phyloP scores from a whole-genome alignment of 2,888 invertebrate species.

The Lasioglossum calceatum region DNA sequence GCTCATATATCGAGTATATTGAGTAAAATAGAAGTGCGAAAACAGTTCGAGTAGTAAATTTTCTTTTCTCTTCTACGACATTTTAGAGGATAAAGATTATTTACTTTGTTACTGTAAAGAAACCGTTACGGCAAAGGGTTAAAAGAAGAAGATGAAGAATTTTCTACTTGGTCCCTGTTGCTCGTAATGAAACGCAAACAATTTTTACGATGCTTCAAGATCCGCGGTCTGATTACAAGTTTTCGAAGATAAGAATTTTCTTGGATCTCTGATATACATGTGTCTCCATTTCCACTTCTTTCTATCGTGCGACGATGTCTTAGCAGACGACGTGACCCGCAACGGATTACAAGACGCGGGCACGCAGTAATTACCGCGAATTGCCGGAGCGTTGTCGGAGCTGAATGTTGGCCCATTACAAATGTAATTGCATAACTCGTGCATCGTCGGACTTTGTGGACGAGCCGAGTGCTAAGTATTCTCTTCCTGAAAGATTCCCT shows the following conservation, averaged over 20 bases:
- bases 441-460: conserved; percentile 56
- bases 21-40: too few species aligned
- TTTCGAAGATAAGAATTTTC: not conserved
- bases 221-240: not conserved
- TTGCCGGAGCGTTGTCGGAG: conserved; percentile 58
- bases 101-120: too few species aligned
- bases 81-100: too few species aligned
- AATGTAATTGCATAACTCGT: conserved; percentile 71
- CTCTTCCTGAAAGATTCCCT: conserved; percentile 64
- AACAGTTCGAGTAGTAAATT: too few species aligned
- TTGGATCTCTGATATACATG: not conserved
- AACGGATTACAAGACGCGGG: conserved; percentile 57
- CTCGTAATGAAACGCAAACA: not conserved
- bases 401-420: conserved; percentile 66
- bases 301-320: conserved; percentile 7
- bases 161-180: too few species aligned
- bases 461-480: conserved; percentile 59
- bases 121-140: too few species aligned
- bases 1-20: too few species aligned
- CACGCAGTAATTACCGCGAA: conserved; percentile 69
- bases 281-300: conserved; percentile 12
- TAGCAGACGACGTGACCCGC: conserved; percentile 30
- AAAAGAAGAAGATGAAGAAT: too few species aligned
- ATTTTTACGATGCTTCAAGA: not conserved
- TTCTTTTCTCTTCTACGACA: too few species aligned